Evolutionary conservation across 1,140 invertebrate species (phyloP).

Genomic region (Gyrodactylus bullatarudis): DNA sequence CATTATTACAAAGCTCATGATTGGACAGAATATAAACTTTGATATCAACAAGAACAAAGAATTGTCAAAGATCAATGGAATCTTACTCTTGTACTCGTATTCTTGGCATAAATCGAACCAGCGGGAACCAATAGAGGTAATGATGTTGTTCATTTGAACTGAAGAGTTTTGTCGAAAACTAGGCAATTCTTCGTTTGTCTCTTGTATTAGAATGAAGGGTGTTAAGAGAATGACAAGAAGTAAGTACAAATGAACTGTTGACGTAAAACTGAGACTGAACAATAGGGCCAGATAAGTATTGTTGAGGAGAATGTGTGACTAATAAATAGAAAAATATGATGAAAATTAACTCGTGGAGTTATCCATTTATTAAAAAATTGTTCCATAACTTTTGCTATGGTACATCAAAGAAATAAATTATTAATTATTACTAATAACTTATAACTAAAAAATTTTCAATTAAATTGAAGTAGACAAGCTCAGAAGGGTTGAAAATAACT

Average conservation of each 20-base stretch:
- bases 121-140: not conserved
- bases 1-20: not conserved
- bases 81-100: not conserved
- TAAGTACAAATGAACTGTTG: not conserved
- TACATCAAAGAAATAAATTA: too few species aligned
- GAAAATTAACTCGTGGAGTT: too few species aligned
- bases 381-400: too few species aligned
- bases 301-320: not conserved
- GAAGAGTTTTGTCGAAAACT: too few species aligned
- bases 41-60: not conserved
- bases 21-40: not conserved
- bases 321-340: not conserved
- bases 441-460: too few species aligned
- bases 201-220: not conserved
- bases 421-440: too few species aligned
- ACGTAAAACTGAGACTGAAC: not conserved
- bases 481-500: too few species aligned
- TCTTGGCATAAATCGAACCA: not conserved
- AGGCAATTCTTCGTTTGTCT: too few species aligned
- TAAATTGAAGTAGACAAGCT: too few species aligned
- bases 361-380: too few species aligned
- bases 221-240: not conserved
- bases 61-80: not conserved
- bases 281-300: not conserved
- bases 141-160: not conserved